Percentiles rank a stretch among this genome's conserved stretches.
phyloP scores from a whole-genome alignment of 2,888 invertebrate genomes.

The Coelogynopora nodosa region DNA sequence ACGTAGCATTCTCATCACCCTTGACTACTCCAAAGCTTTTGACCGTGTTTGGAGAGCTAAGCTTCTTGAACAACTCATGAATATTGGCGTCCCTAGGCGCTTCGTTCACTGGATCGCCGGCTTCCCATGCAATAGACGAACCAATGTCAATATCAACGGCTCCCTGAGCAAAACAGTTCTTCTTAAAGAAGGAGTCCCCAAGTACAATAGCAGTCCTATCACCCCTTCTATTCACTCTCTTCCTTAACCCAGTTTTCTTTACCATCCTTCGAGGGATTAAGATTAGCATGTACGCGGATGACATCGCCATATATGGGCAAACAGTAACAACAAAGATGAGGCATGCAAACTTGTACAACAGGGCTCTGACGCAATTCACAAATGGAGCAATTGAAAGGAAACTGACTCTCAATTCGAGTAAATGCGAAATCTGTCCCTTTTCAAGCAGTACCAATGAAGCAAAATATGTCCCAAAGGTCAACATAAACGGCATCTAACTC shows the following conservation, averaged over 20 bases:
- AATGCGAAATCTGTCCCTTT: not conserved
- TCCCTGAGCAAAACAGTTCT: not conserved
- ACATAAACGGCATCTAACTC: not conserved
- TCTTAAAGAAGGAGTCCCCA: not conserved
- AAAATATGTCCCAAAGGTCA: not conserved
- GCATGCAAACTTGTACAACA: not conserved
- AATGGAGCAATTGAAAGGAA: not conserved
- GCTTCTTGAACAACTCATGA: not conserved
- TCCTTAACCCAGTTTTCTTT: not conserved
- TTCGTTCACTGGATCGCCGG: not conserved
- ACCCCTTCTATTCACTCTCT: not conserved
- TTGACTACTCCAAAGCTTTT: not conserved
- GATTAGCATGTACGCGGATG: not conserved
- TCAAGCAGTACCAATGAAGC: slow-evolving; percentile 3
- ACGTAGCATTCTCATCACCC: not conserved
- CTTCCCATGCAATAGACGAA: not conserved
- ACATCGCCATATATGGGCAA: not conserved
- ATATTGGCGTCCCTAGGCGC: not conserved
- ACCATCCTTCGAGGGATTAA: not conserved
- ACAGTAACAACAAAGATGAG: not conserved
- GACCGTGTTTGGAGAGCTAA: not conserved
- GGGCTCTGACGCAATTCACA: not conserved
- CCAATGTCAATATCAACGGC: not conserved
- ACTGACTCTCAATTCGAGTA: not conserved
- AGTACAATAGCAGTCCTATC: not conserved